phyloP scores from a whole-genome alignment of 2,888 invertebrate species.

The Drosophila mercatorum region DNA sequence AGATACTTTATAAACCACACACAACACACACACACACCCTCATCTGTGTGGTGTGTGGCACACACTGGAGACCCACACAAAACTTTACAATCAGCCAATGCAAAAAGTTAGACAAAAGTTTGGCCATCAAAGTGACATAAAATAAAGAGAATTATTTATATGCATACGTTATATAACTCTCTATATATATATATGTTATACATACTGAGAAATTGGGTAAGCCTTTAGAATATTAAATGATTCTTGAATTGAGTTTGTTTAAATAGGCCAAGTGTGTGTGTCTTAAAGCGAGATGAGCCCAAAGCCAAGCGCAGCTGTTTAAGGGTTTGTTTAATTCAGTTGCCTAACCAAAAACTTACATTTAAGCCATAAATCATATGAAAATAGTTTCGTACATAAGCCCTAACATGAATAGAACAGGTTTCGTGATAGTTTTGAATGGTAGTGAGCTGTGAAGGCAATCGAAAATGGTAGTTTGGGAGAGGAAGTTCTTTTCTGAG shows the following conservation, averaged over 20 bases:
- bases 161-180: conserved; percentile 1
- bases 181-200: neutral
- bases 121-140: conserved; percentile 40
- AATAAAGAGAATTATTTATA: conserved; percentile 11
- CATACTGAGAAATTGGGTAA: neutral
- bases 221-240: neutral
- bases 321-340: neutral
- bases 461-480: too few species aligned
- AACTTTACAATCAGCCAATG: conserved; percentile 22
- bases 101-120: conserved; percentile 38
- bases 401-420: neutral
- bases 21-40: conserved; percentile 10
- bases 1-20: conserved; percentile 27
- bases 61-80: conserved; percentile 21
- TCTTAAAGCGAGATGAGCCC: neutral
- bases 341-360: too few species aligned
- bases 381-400: neutral
- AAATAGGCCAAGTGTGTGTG: neutral
- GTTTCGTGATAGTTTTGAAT: neutral
- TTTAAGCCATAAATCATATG: neutral
- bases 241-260: neutral
- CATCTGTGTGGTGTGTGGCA: neutral
- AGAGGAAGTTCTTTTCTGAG: too few species aligned
- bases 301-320: neutral
- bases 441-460: too few species aligned